Percentiles rank a stretch among this genome's conserved stretches.
Conservation (phyloP, 2,113 vertebrate species). For the Jacana jacana region DNA sequence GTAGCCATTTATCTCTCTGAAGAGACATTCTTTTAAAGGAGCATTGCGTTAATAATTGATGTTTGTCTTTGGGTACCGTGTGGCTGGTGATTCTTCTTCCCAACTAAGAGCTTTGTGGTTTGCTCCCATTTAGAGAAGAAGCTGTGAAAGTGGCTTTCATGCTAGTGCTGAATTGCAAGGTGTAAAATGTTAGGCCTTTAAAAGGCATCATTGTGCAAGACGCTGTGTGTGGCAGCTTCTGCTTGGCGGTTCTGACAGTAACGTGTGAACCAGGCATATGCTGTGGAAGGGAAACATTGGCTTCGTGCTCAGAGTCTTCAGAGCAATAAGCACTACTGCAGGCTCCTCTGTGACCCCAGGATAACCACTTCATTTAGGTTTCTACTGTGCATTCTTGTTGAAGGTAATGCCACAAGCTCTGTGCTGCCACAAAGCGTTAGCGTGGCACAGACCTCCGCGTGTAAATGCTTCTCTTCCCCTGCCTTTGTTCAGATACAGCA, state of each 20-base stretch:
- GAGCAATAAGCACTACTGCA: background rate
- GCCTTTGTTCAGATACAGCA: background rate
- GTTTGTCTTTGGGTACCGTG: background rate
- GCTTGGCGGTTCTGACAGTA: background rate
- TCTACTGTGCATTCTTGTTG: background rate
- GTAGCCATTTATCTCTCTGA: background rate
- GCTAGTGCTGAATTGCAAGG: background rate
- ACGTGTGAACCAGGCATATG: rapidly evolving
- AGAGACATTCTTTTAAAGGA: background rate
- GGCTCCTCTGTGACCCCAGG: background rate
- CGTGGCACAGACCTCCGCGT: background rate
- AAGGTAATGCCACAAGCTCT: background rate
- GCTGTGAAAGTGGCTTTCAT: background rate
- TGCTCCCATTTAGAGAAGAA: background rate
- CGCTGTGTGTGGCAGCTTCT: background rate
- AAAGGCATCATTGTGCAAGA: background rate
- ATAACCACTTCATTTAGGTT: background rate
- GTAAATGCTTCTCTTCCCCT: background rate
- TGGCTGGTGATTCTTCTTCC: background rate
- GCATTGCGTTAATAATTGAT: background rate
- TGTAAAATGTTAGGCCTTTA: background rate
- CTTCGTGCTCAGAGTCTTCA: background rate
- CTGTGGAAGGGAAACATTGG: background rate
- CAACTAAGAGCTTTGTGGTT: background rate
- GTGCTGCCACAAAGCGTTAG: background rate